A percentile compares a stretch with the other conserved stretches of the same genome.
These are phyloP conservation scores for Lagopus leucura DNA, from an alignment of 2,113 vertebrate species.

Conservation along the genomic window DNA sequence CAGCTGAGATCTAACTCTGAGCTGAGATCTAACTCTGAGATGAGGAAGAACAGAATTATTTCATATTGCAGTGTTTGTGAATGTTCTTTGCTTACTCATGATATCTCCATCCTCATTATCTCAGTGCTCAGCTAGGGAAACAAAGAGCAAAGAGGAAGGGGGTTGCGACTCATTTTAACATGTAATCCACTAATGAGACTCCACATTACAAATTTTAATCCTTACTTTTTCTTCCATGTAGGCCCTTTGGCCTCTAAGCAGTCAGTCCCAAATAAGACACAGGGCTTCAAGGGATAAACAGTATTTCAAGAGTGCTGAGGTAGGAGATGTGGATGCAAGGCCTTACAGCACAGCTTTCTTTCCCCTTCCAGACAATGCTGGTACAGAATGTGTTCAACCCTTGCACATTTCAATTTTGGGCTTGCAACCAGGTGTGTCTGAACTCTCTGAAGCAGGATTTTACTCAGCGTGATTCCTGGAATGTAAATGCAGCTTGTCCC, in stretches of 20 bases:
- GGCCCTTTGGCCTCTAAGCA: neutral
- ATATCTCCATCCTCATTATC: neutral
- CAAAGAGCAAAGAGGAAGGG: neutral
- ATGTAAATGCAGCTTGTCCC: constrained; percentile 32
- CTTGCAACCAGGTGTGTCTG: constrained; percentile 63
- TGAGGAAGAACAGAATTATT: neutral
- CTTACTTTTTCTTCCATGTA: neutral
- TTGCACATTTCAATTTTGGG: constrained; percentile 67
- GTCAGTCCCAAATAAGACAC: neutral
- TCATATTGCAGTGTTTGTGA: neutral
- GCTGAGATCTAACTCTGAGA: neutral
- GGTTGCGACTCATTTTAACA: neutral
- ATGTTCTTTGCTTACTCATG: neutral
- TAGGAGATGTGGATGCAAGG: neutral
- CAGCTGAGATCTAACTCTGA: neutral
- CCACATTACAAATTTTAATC: neutral
- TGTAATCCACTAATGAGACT: neutral
- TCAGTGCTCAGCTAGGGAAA: neutral
- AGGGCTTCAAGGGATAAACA: neutral
- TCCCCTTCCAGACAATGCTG: constrained; percentile 38
- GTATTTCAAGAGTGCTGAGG: constrained; percentile 23
- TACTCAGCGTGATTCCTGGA: constrained; percentile 61
- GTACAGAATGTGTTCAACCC: constrained; percentile 40
- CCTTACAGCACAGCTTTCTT: neutral
- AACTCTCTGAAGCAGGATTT: constrained; percentile 41